phyloP scores from a whole-genome alignment of 2,888 invertebrate species.

The Leistus spinibarbis region DNA sequence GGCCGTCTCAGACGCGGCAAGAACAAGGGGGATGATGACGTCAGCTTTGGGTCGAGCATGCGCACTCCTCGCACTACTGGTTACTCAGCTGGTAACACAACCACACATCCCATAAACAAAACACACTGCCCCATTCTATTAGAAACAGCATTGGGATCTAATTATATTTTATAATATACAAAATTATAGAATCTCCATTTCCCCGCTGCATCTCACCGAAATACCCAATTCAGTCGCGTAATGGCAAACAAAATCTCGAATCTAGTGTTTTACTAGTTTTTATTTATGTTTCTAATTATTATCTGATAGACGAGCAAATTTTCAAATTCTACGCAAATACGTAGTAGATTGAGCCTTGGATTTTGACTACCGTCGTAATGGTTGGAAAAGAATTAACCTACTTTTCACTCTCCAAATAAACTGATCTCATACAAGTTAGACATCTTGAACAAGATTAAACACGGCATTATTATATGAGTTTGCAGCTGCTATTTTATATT shows the following conservation, averaged over 20 bases:
- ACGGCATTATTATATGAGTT: too few species aligned
- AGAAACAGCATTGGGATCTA: background rate
- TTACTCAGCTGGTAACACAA: background rate
- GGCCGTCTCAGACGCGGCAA: slow-evolving; percentile 38
- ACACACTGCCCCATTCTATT: background rate
- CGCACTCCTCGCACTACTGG: background rate
- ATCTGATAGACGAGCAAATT: too few species aligned
- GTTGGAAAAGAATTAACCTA: too few species aligned
- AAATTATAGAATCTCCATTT: background rate
- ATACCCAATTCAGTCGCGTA: background rate
- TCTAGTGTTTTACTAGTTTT: background rate
- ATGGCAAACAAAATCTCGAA: background rate
- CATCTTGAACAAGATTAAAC: too few species aligned
- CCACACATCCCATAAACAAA: background rate
- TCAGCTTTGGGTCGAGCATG: background rate
- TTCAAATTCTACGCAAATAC: too few species aligned
- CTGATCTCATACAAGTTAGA: too few species aligned
- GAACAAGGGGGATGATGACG: background rate
- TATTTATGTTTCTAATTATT: background rate
- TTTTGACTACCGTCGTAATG: too few species aligned
- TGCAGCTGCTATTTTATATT: too few species aligned
- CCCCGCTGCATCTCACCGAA: background rate
- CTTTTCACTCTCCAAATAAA: too few species aligned
- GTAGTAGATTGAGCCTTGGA: too few species aligned
- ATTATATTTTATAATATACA: background rate